Conservation (phyloP, 2,888 invertebrate species). For the Mesorhabditis sp. region DNA sequence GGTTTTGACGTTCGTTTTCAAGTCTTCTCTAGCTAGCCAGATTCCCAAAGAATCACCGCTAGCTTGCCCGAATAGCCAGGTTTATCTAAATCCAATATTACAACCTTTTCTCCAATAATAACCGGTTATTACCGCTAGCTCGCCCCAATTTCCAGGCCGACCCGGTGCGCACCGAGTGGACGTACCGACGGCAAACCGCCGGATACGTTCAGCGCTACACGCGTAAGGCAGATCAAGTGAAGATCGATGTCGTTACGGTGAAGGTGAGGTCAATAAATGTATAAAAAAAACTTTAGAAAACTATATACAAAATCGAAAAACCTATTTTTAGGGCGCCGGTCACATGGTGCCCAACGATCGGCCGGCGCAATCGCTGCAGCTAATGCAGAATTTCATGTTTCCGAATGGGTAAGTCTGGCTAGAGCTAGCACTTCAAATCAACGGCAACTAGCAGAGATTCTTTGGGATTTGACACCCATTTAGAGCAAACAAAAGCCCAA, state of each 20-base stretch:
- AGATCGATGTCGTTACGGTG: neutral
- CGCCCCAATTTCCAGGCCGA: neutral
- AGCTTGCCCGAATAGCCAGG: neutral
- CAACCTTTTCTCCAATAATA: too few relatives aligned
- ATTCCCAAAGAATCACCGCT: neutral
- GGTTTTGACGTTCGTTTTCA: slow-evolving; percentile 8
- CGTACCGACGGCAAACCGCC: neutral
- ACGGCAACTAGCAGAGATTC: too few relatives aligned
- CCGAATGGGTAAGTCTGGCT: neutral
- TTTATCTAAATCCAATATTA: too few relatives aligned
- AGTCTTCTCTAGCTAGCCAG: neutral
- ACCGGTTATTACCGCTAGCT: neutral
- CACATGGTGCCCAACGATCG: slow-evolving; percentile 5
- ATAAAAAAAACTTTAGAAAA: neutral
- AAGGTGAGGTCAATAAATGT: neutral
- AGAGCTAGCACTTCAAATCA: too few relatives aligned
- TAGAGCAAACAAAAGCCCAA: neutral
- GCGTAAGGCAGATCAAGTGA: neutral
- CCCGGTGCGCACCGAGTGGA: neutral
- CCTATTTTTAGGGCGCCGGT: neutral
- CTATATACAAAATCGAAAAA: neutral
- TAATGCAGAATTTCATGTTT: neutral
- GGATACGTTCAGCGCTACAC: neutral
- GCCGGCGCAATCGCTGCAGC: neutral
- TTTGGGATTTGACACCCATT: too few relatives aligned